Evolutionary conservation across 2,888 invertebrate species (phyloP).

Genomic region (Agriopis aurantiaria): DNA sequence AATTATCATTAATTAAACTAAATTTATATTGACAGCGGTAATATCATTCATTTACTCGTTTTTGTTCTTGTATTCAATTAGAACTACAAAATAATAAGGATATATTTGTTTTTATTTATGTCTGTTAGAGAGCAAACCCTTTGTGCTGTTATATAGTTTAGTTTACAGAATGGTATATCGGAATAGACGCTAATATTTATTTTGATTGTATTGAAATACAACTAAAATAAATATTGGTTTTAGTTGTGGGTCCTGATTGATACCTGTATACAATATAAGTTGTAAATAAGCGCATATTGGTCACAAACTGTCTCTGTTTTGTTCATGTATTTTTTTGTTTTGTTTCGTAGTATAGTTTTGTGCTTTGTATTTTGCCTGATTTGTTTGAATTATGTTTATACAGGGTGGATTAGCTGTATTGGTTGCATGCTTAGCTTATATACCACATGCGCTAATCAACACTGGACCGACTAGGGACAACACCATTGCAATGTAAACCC

Average conservation of each 20-base stretch:
- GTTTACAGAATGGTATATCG: neutral
- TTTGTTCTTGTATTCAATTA: neutral
- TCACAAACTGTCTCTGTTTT: constrained; percentile 33
- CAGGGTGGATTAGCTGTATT: constrained; percentile 2
- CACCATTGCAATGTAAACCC: neutral
- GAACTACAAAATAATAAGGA: neutral
- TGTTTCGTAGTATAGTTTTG: constrained; percentile 28
- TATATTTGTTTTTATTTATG: neutral
- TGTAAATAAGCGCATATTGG: constrained; percentile 5
- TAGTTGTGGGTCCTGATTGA: constrained; percentile 22
- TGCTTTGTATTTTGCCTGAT: constrained; percentile 7
- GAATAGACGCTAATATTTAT: constrained; percentile 5
- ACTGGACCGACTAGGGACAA: neutral
- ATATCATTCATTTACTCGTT: neutral
- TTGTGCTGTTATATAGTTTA: constrained; percentile 3
- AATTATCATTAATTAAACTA: constrained; percentile 4
- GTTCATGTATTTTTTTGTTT: constrained; percentile 14
- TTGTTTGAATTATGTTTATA: neutral
- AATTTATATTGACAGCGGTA: neutral
- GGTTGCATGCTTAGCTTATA: constrained; percentile 15
- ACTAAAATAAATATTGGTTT: constrained; percentile 12
- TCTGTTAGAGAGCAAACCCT: neutral
- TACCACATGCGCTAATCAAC: neutral
- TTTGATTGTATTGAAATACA: neutral
- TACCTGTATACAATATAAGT: neutral